Base-by-base conservation (phyloP, 2,888 invertebrate species). In the Dorcus parallelipipedus region DNA sequence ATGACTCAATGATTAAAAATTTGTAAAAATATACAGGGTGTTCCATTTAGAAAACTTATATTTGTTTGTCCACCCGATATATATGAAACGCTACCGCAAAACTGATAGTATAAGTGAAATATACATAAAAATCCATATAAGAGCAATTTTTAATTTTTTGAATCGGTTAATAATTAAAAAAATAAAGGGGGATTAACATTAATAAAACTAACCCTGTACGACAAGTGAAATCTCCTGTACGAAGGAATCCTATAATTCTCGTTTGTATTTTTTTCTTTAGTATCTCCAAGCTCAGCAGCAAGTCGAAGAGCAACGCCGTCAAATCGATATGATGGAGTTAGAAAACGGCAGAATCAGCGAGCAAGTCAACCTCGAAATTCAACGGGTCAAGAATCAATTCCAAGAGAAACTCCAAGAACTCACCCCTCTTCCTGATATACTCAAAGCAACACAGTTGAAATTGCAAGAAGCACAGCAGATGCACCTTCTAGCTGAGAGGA, bases 391-490 rank as follows among this genome's bases (percentile, higher is more conserved):
- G 81, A 81, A 79, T 68, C 84, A 88, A 73, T 89, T 89, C 77
- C 88, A 88, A 80, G 88, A 88, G 69, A 88, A 88, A 73, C 76
- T 89, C 20, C 85, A 86, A 58, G 88, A 89, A 73, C 74, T 89
- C 49, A 84, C 86, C 0, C 88, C 88, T 0, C 79, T 89, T 26
- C 88, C 88, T 0, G 88, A 88, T 62, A 81, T 89, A 33, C 73
- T 89, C 63, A 87, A 87, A 69, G 84, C 86, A 38, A 87, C 87
- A 0, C 88, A 89, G 71, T 69, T 83, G 66, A 83, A 86, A 65
- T 73, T 89, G 49, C 86, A 87, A 69, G 88, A 89, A 69, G 84
- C 86, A 0, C 87, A 88, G 67, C 87, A 88, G 66, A 78, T 85
- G 71, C 86, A 87, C 63, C 78, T 86, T 6, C 75, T 86, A 3